These are phyloP conservation scores for Tanytarsus gracilentus DNA, from an alignment of 2,888 invertebrate genomes.

Conservation along the genomic window DNA sequence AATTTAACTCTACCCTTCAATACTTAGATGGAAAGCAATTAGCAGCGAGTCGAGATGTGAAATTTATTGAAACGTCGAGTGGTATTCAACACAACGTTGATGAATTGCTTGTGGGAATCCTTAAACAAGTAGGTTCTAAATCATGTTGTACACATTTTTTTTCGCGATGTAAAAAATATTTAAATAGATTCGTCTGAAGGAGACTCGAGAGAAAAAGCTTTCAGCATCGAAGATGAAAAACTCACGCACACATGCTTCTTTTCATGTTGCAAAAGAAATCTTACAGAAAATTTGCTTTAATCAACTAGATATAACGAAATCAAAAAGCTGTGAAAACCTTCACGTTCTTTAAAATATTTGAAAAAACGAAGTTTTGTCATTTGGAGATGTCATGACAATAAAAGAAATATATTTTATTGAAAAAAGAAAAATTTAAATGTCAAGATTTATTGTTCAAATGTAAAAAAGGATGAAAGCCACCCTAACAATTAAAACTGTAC, in stretches of 20 bases:
- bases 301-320: slow-evolving; percentile 60
- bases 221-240: slow-evolving; percentile 60
- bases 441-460: too few relatives aligned
- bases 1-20: neutral
- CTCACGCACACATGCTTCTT: slow-evolving; percentile 70
- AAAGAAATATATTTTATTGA: too few relatives aligned
- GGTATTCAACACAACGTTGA: slow-evolving; percentile 96
- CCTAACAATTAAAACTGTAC: too few relatives aligned
- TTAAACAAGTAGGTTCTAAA: slow-evolving; percentile 57
- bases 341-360: slow-evolving; percentile 58
- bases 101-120: slow-evolving; percentile 84
- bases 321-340: slow-evolving; percentile 78
- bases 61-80: slow-evolving; percentile 92
- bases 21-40: slow-evolving; percentile 81
- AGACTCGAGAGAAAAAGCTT: slow-evolving; percentile 64
- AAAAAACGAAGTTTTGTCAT: neutral
- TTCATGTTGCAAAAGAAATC: slow-evolving; percentile 72
- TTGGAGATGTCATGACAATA: too few relatives aligned
- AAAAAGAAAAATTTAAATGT: too few relatives aligned
- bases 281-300: slow-evolving; percentile 78
- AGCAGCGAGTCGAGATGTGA: slow-evolving; percentile 79
- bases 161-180: neutral
- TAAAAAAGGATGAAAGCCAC: too few relatives aligned
- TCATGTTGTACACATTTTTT: neutral
- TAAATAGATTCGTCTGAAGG: slow-evolving; percentile 58